A percentile compares a stretch with the other conserved stretches of the same genome.
Conservation (phyloP, 2,113 vertebrate genomes). For the Zosterops pallidus region DNA sequence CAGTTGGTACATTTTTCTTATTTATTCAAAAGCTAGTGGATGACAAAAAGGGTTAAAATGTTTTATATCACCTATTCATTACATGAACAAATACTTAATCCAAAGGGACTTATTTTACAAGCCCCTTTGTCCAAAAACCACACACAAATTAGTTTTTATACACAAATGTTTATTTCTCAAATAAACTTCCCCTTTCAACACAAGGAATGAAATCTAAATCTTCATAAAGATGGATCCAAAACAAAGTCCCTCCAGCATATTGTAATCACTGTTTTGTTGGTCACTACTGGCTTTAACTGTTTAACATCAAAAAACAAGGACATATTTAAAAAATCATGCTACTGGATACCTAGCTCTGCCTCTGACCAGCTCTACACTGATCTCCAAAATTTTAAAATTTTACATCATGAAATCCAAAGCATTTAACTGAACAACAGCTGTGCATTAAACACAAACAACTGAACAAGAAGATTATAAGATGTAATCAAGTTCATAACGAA, state of each 20-base stretch:
- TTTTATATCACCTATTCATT: conserved; percentile 58
- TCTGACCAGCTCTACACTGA: conserved; percentile 74
- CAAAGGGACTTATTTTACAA: conserved; percentile 66
- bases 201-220: conserved; percentile 83
- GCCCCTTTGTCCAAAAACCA: conserved; percentile 73
- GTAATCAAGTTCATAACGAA: conserved; percentile 97
- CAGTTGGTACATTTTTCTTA: conserved; percentile 54
- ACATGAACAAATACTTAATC: conserved; percentile 66
- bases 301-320: conserved; percentile 82
- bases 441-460: conserved; percentile 74
- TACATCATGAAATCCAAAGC: conserved; percentile 77
- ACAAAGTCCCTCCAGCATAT: conserved; percentile 75
- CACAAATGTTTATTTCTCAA: conserved; percentile 98
- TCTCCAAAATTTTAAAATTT: conserved; percentile 74
- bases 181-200: conserved; percentile 90
- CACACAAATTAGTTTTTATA: conserved; percentile 84
- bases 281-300: conserved; percentile 79
- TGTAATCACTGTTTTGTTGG: conserved; percentile 77
- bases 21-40: conserved; percentile 75
- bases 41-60: conserved; percentile 72
- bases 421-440: conserved; percentile 76
- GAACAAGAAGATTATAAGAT: conserved; percentile 83
- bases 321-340: conserved; percentile 82
- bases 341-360: conserved; percentile 77
- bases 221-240: conserved; percentile 80